A percentile compares a stretch with the other conserved stretches of the same genome.
These are phyloP conservation scores for Sceloporus tristichus DNA, from an alignment of 2,113 vertebrate species.

Conservation along the genomic window DNA sequence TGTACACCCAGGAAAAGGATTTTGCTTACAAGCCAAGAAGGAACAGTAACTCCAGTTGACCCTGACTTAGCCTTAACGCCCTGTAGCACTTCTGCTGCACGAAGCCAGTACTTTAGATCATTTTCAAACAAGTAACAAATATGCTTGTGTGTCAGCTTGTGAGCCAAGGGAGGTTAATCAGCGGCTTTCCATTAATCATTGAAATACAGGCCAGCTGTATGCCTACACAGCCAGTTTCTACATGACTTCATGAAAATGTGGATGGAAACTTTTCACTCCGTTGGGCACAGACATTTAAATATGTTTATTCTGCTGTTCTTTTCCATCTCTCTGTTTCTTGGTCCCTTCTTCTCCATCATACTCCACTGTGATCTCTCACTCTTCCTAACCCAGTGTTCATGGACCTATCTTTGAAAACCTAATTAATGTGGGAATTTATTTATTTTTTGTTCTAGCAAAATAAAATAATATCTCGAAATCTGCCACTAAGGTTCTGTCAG, in stretches of 20 bases:
- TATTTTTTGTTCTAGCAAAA: too few relatives aligned
- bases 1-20: background rate
- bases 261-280: constrained; percentile 26
- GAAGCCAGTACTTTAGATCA: constrained; percentile 20
- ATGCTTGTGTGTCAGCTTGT: constrained; percentile 42
- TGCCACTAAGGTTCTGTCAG: background rate
- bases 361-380: background rate
- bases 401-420: background rate
- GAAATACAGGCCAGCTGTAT: constrained; percentile 42
- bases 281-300: background rate
- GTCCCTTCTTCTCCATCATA: background rate
- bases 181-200: constrained; percentile 43
- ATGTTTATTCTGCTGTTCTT: background rate
- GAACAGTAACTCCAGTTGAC: background rate
- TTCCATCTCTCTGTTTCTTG: background rate
- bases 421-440: background rate
- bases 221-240: constrained; percentile 26
- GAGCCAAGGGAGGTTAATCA: constrained; percentile 42
- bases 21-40: background rate
- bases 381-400: background rate
- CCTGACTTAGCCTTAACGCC: background rate
- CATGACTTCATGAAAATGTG: constrained; percentile 31
- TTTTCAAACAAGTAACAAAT: constrained; percentile 8
- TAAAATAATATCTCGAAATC: background rate
- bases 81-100: background rate